Conservation (phyloP, 2,888 invertebrate genomes). For the Eutolmus rufibarbis region DNA sequence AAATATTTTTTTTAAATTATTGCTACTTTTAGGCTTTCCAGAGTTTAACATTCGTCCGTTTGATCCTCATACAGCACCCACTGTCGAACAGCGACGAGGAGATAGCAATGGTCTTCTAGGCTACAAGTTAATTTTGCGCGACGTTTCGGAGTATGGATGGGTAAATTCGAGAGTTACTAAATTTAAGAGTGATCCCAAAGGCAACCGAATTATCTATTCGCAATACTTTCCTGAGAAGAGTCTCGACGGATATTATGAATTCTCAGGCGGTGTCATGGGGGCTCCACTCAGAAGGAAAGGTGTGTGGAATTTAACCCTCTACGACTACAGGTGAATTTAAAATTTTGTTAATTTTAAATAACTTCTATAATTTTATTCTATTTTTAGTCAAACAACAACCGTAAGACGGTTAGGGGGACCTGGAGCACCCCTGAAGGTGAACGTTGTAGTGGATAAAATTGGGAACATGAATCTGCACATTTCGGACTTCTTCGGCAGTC, state of each 20-base stretch:
- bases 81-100: constrained; percentile 71
- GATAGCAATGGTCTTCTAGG: constrained; percentile 70
- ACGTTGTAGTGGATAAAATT: constrained; percentile 76
- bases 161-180: constrained; percentile 77
- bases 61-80: constrained; percentile 78
- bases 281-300: constrained; percentile 71
- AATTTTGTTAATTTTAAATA: neutral
- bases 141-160: constrained; percentile 82
- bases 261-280: constrained; percentile 71
- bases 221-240: constrained; percentile 85
- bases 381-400: constrained; percentile 63
- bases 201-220: constrained; percentile 74
- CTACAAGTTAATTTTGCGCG: constrained; percentile 74
- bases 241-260: constrained; percentile 73
- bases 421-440: constrained; percentile 67
- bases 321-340: constrained; percentile 66
- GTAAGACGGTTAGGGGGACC: constrained; percentile 62
- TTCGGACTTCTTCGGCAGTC: constrained; percentile 72
- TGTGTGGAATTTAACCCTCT: constrained; percentile 77
- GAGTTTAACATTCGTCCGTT: constrained; percentile 76
- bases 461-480: constrained; percentile 81
- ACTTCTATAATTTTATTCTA: constrained; percentile 10
- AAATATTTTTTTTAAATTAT: neutral
- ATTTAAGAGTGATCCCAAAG: constrained; percentile 73
- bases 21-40: constrained; percentile 68